These are phyloP conservation scores for Fabriciana adippe DNA, from an alignment of 2,888 invertebrate genomes.

Conservation along the genomic window DNA sequence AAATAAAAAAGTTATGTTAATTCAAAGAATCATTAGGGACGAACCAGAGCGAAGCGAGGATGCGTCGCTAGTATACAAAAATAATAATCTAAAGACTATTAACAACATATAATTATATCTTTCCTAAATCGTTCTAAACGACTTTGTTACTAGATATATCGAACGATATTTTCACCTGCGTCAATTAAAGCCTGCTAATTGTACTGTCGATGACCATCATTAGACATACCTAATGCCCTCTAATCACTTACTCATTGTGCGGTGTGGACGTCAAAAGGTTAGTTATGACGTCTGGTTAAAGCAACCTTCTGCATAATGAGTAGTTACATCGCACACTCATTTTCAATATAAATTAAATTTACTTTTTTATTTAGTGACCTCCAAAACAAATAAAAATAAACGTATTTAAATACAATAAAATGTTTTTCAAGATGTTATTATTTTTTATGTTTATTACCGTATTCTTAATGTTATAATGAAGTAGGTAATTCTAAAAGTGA, in stretches of 20 bases:
- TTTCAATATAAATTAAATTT: conserved; percentile 12
- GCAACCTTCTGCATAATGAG: conserved; percentile 10
- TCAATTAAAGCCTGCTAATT: conserved; percentile 33
- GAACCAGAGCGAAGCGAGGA: no score
- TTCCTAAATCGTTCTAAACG: conserved; percentile 1
- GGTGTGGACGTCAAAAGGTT: conserved; percentile 35
- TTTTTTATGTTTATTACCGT: no score
- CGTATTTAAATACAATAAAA: no score
- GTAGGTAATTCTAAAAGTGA: neutral
- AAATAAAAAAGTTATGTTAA: no score
- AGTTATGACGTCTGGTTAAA: conserved; percentile 30
- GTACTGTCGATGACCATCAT: conserved; percentile 29
- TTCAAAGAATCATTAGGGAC: no score
- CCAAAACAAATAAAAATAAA: neutral
- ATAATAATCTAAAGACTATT: no score
- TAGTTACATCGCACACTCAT: conserved; percentile 5
- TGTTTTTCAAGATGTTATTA: no score
- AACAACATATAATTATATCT: no score
- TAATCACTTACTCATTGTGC: conserved; percentile 33
- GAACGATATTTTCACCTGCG: conserved; percentile 12
- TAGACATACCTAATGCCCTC: conserved; percentile 34
- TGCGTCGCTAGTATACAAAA: no score
- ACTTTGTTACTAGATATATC: conserved; percentile 5
- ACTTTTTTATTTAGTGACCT: neutral
- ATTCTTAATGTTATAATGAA: neutral